Evolutionary conservation across 1,140 invertebrate species (phyloP).

Genomic region (Phenacoccus solenopsis): DNA sequence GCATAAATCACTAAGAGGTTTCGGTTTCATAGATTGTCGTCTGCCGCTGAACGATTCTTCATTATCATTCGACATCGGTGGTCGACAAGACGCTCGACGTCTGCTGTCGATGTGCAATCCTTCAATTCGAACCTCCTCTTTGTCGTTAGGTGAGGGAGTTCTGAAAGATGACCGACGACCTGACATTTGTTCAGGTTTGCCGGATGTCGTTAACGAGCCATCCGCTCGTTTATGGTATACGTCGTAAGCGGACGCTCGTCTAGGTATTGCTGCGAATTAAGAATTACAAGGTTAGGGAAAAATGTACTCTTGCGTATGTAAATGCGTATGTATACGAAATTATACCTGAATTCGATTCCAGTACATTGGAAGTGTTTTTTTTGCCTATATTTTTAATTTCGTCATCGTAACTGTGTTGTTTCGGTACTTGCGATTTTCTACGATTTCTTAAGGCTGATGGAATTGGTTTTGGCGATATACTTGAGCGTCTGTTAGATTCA

Average conservation of each 20-base stretch:
- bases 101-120: background rate
- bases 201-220: constrained; percentile 27
- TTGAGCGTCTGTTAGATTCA: background rate
- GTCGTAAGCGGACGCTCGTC: constrained; percentile 61
- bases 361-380: background rate
- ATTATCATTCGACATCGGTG: constrained; percentile 24
- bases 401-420: constrained; percentile 68
- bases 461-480: background rate
- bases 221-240: constrained; percentile 41
- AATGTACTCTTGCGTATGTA: background rate
- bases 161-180: constrained; percentile 54
- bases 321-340: too few species aligned
- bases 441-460: constrained; percentile 33
- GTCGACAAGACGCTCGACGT: constrained; percentile 15
- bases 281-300: background rate
- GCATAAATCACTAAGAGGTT: background rate
- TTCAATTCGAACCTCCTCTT: background rate
- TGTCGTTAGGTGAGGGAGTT: constrained; percentile 34
- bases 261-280: constrained; percentile 21
- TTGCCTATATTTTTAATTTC: constrained; percentile 43
- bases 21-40: background rate
- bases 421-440: constrained; percentile 52
- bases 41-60: constrained; percentile 33
- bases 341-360: background rate
- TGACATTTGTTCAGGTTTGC: background rate